Conservation (phyloP, 2,888 invertebrate genomes). For the Ennomos fuscantarius region DNA sequence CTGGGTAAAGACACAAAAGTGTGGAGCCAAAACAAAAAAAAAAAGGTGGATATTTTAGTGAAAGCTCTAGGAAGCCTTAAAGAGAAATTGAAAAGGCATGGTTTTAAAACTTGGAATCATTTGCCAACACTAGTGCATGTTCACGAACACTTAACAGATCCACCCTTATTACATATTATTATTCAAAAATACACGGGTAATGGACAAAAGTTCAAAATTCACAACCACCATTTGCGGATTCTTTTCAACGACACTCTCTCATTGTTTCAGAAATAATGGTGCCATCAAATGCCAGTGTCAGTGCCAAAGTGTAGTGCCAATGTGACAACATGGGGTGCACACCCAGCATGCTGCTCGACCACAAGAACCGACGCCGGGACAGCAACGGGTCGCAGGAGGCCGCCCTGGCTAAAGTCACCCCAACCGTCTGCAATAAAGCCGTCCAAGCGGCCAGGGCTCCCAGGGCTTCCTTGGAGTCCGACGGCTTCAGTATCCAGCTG, state of each 20-base stretch:
- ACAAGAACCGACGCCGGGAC: constrained; percentile 85
- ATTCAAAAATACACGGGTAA: no score
- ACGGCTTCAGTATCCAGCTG: constrained; percentile 80
- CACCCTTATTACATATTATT: no score
- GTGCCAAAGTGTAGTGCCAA: constrained; percentile 77
- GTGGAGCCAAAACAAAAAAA: no score
- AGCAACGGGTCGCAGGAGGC: constrained; percentile 81
- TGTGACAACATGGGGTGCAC: constrained; percentile 85
- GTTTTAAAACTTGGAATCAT: no score
- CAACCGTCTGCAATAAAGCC: constrained; percentile 76
- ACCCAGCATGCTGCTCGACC: constrained; percentile 87
- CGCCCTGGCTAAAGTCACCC: constrained; percentile 75
- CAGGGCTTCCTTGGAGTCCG: constrained; percentile 78
- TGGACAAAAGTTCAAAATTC: no score
- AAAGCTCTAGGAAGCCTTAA: no score
- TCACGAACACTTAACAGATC: no score
- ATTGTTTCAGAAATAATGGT: constrained; percentile 70
- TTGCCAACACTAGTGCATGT: no score
- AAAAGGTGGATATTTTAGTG: no score
- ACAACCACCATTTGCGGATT: no score
- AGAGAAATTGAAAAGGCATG: no score
- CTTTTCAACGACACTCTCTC: constrained; percentile 15
- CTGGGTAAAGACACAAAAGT: no score
- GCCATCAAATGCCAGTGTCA: constrained; percentile 60
- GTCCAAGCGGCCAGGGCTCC: constrained; percentile 78